phyloP scores from a whole-genome alignment of 2,113 vertebrate species.

The Chloebia gouldiae region DNA sequence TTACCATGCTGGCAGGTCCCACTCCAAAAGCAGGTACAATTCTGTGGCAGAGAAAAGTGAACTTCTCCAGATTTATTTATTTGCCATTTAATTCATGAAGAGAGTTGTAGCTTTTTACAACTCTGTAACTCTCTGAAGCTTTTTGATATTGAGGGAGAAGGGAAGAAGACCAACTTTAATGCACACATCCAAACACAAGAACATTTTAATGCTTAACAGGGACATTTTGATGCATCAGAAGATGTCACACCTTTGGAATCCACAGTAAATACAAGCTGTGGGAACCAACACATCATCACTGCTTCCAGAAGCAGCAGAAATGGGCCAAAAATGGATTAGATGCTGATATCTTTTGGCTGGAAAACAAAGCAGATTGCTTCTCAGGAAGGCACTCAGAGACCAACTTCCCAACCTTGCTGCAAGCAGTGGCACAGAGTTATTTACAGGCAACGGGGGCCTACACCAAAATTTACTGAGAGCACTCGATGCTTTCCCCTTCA shows the following conservation, averaged over 20 bases:
- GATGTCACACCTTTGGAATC: neutral
- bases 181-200: neutral
- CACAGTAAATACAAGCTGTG: neutral
- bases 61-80: neutral
- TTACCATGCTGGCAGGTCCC: neutral
- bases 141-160: neutral
- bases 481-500: neutral
- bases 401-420: neutral
- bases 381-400: neutral
- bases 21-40: neutral
- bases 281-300: conserved; percentile 3
- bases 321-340: conserved; percentile 20
- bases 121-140: neutral
- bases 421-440: neutral
- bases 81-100: neutral
- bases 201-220: neutral
- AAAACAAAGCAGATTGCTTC: conserved; percentile 49
- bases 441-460: neutral
- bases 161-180: neutral
- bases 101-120: neutral
- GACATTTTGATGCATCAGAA: neutral
- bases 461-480: neutral
- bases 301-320: conserved; percentile 10
- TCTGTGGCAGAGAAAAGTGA: neutral
- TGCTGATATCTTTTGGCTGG: conserved; percentile 7